These are phyloP conservation scores for Pseudomyrmex flavicornis DNA, from an alignment of 1,140 invertebrate genomes.

Conservation along the genomic window DNA sequence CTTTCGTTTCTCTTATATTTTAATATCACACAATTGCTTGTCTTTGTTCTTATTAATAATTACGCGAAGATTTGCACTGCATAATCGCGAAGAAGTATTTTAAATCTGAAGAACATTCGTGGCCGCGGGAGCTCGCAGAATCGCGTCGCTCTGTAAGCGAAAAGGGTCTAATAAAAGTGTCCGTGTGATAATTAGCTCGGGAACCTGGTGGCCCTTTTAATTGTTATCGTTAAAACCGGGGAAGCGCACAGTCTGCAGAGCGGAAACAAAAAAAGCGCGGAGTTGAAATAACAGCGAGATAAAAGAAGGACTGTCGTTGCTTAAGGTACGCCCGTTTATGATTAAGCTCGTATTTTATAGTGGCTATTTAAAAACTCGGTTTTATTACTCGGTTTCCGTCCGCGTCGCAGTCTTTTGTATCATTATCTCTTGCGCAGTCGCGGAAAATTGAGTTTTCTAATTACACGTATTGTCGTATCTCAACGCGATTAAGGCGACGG, in stretches of 20 bases:
- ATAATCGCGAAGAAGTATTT: conserved; percentile 2
- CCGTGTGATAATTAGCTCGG: conserved; percentile 79
- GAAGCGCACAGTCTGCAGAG: conserved; percentile 51
- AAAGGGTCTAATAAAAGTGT: conserved; percentile 75
- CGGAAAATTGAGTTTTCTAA: conserved; percentile 58
- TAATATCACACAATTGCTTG: neutral
- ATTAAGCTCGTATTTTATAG: conserved; percentile 77
- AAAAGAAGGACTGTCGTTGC: conserved; percentile 75
- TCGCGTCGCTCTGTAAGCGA: conserved; percentile 26
- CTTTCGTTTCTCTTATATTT: neutral
- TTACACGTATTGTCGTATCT: conserved; percentile 22
- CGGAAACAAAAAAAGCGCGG: conserved; percentile 61
- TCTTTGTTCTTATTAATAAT: neutral
- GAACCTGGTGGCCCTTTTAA: conserved; percentile 74
- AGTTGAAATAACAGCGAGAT: conserved; percentile 78
- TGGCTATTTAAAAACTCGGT: conserved; percentile 77
- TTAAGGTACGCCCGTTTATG: conserved; percentile 79
- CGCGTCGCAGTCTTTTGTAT: conserved; percentile 70
- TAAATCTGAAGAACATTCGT: conserved; percentile 29
- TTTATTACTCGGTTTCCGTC: conserved; percentile 73
- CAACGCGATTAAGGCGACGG: no score
- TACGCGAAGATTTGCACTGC: neutral
- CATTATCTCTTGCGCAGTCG: conserved; percentile 58
- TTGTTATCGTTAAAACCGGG: conserved; percentile 79
- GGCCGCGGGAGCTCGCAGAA: conserved; percentile 19